Evolutionary conservation across 2,113 vertebrate genomes (phyloP).

Genomic region (Phalacrocorax aristotelis): DNA sequence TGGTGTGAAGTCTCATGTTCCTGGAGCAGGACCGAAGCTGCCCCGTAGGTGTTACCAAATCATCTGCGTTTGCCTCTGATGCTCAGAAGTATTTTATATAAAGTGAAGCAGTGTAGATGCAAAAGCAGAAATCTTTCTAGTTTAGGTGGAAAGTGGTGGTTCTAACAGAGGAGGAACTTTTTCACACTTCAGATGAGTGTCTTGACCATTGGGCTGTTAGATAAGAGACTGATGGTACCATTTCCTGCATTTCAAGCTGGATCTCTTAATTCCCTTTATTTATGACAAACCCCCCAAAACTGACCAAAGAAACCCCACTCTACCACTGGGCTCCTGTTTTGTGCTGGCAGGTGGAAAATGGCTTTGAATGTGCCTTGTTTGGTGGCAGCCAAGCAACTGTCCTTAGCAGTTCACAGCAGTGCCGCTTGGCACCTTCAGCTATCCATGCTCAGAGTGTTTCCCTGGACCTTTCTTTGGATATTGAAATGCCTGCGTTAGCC

Average conservation of each 20-base stretch:
- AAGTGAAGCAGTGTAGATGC: not conserved
- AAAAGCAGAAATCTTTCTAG: not conserved
- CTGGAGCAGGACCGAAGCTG: not conserved
- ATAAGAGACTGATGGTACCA: not conserved
- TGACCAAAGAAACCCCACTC: not conserved
- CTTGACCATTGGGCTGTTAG: not conserved
- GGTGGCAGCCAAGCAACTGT: too few relatives aligned
- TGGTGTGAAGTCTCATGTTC: accelerated
- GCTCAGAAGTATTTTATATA: not conserved
- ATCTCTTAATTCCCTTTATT: not conserved
- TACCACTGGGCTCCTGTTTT: not conserved
- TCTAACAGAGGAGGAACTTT: not conserved
- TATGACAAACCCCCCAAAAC: not conserved
- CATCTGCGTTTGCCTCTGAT: not conserved
- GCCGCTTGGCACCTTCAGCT: not conserved
- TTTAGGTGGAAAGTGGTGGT: not conserved
- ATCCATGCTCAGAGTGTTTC: not conserved
- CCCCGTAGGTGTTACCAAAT: not conserved
- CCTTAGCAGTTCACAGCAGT: not conserved
- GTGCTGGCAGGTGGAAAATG: not conserved
- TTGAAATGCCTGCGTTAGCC: not conserved
- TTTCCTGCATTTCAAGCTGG: not conserved
- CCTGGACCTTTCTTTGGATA: not conserved
- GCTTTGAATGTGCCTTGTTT: not conserved
- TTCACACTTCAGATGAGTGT: not conserved